Base-by-base conservation (phyloP, 1,140 invertebrate genomes). In the Drosophila albomicans region DNA sequence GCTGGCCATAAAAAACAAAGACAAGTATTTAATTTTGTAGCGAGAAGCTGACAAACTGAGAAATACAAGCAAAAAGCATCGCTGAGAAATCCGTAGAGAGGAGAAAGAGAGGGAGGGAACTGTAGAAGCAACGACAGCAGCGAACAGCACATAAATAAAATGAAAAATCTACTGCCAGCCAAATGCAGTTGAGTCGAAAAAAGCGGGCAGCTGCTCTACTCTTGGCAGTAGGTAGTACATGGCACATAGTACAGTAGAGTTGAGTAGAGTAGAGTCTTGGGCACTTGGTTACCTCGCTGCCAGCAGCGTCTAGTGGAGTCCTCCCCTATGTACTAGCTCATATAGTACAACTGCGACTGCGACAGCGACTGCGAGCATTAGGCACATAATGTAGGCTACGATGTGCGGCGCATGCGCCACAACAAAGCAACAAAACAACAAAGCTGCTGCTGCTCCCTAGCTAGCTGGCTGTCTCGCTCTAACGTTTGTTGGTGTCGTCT, bases 1-100 rank as follows among this genome's bases (percentile, higher is more conserved):
- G 63, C 15, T 57, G 66, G 57, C 72, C 64, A 82, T 79, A 82
- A 87, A 74, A 76, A 87, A 64, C 73, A 79, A 81, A 82, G 84
- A 90, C 85, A 89, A 89, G 85, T 89, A 89, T 89, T 89, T 89
- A 89, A 89, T 89, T 89, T 89, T 89, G 78, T 89, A 81, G 85
- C 81, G 78, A 78, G 71, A 88, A 78, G 76, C 75, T 91, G 84
- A 87, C 86, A 85, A 86, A 79, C 81, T 90, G 85, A 89, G 77
- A 75, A 75, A 86, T 69, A 87, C 62, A 77, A 87, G 74, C 57
- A 86, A 74, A 70, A 70, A 61, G 54, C 48, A 75, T 2, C 54
- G 38, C 57, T 25, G 20, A 25, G 20, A 25, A 25, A 25, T 25
- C 20, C 0, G 20, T 25, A 38, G 49, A 81, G 66, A 58, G 7